A percentile compares a stretch with the other conserved stretches of the same genome.
phyloP scores from a whole-genome alignment of 2,797 vertebrate genomes.

The Parauchenoglanis ngamensis region DNA sequence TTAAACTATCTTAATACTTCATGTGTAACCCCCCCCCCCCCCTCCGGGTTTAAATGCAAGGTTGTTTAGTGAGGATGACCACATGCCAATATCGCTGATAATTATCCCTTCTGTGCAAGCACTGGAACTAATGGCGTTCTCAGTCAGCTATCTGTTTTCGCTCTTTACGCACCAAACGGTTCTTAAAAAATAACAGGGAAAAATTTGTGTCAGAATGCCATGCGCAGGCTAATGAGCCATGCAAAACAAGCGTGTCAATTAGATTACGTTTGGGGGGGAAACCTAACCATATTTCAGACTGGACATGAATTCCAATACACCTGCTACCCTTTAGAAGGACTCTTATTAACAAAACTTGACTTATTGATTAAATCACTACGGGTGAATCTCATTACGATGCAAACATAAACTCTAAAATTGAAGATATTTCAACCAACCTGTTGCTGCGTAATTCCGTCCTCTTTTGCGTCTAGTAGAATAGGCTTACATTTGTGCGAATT shows the following conservation, averaged over 20 bases:
- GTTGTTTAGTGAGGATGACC: slow-evolving; percentile 59
- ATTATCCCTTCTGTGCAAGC: slow-evolving; percentile 60
- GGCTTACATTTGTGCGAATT: no score
- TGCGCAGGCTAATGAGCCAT: slow-evolving; percentile 22
- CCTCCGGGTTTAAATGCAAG: slow-evolving; percentile 52
- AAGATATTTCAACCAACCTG: background rate
- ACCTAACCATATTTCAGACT: background rate
- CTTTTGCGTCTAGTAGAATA: background rate
- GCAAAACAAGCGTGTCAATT: background rate
- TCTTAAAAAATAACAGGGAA: slow-evolving; percentile 25
- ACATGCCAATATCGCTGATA: slow-evolving; percentile 63
- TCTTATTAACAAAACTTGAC: background rate
- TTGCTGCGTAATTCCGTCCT: background rate
- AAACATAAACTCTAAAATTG: background rate
- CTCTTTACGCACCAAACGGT: background rate
- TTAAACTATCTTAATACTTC: slow-evolving; percentile 13
- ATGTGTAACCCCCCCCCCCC: background rate
- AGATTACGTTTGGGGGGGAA: background rate
- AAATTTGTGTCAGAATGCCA: slow-evolving; percentile 28
- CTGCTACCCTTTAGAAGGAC: background rate
- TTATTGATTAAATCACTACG: background rate
- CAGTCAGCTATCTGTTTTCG: slow-evolving; percentile 43
- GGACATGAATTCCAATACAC: background rate
- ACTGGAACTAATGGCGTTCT: slow-evolving; percentile 60
- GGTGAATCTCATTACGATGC: background rate